Conservation (phyloP, 2,797 vertebrate genomes). For the Microcaecilia unicolor region DNA sequence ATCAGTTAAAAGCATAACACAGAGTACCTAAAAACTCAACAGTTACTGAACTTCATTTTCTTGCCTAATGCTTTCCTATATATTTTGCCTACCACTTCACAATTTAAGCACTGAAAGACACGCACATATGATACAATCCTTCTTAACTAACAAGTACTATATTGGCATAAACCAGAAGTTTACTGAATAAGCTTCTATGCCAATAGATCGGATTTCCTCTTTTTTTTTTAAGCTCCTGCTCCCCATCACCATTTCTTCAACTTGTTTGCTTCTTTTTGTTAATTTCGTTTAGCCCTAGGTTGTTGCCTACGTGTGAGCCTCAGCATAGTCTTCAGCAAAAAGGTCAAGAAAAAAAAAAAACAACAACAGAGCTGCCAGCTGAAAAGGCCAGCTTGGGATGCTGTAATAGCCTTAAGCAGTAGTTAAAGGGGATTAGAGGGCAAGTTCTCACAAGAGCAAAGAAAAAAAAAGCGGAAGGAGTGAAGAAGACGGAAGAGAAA, state of each 20-base stretch:
- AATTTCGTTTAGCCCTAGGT: conserved; percentile 1
- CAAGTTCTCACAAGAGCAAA: conserved; percentile 28
- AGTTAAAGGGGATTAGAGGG: conserved; percentile 29
- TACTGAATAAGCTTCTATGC: too few relatives aligned
- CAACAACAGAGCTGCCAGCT: too few relatives aligned
- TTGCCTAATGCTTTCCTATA: too few relatives aligned
- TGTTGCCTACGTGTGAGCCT: background rate
- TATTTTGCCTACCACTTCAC: too few relatives aligned
- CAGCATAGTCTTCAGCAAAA: background rate
- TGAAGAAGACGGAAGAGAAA: conserved; percentile 5
- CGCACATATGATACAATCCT: too few relatives aligned
- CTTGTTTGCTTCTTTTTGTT: conserved; percentile 18
- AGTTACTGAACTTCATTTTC: too few relatives aligned
- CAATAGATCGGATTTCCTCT: background rate
- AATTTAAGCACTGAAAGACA: too few relatives aligned
- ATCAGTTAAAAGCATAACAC: too few relatives aligned
- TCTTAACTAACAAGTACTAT: too few relatives aligned
- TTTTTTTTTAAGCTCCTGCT: background rate
- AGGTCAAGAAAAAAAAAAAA: background rate
- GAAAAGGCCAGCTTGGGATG: conserved; percentile 28
- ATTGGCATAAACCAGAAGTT: too few relatives aligned
- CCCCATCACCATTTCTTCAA: conserved; percentile 3
- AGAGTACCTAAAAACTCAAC: too few relatives aligned
- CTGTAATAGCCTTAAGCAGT: conserved; percentile 34
- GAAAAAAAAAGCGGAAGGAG: background rate